Percentiles rank a stretch among this genome's conserved stretches.
These are phyloP conservation scores for Drosophila asahinai DNA, from an alignment of 1,140 invertebrate species.

Conservation along the genomic window DNA sequence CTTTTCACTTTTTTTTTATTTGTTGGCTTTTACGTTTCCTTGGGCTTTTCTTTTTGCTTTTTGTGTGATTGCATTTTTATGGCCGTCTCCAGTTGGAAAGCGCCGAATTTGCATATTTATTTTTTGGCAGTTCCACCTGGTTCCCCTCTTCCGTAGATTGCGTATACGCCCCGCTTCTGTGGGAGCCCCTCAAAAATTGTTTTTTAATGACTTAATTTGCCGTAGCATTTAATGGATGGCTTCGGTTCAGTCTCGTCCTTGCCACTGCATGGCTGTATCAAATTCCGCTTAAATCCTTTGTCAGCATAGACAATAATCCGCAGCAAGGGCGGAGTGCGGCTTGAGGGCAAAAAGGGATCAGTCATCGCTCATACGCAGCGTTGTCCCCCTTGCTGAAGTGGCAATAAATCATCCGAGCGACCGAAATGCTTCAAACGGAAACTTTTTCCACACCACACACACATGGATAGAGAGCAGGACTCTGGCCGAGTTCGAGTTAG, in stretches of 20 bases:
- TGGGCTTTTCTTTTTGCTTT: slow-evolving; percentile 37
- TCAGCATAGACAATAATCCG: slow-evolving; percentile 52
- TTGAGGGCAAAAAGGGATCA: slow-evolving; percentile 2
- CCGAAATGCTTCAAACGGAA: slow-evolving; percentile 50
- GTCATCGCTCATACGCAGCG: slow-evolving; percentile 74
- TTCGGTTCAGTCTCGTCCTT: slow-evolving; percentile 15
- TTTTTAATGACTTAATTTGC: slow-evolving; percentile 81
- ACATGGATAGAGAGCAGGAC: background rate
- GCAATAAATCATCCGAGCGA: slow-evolving; percentile 74
- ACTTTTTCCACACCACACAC: slow-evolving; percentile 57
- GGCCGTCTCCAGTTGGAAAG: slow-evolving; percentile 22
- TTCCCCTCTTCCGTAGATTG: slow-evolving; percentile 32
- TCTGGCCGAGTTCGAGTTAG: slow-evolving; percentile 11
- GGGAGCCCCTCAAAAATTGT: slow-evolving; percentile 39
- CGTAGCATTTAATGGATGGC: slow-evolving; percentile 65
- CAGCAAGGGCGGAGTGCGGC: background rate
- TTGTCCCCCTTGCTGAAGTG: slow-evolving; percentile 36
- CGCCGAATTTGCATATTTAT: slow-evolving; percentile 70
- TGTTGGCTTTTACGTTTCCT: slow-evolving; percentile 52
- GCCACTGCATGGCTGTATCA: slow-evolving; percentile 50
- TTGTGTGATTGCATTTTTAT: slow-evolving; percentile 60
- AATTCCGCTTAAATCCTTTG: slow-evolving; percentile 73
- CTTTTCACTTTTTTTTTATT: slow-evolving; percentile 63
- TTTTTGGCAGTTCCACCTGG: slow-evolving; percentile 46
- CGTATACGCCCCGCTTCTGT: slow-evolving; percentile 46